Base-by-base conservation (phyloP, 2,888 invertebrate genomes). In the Dynastes grantii region DNA sequence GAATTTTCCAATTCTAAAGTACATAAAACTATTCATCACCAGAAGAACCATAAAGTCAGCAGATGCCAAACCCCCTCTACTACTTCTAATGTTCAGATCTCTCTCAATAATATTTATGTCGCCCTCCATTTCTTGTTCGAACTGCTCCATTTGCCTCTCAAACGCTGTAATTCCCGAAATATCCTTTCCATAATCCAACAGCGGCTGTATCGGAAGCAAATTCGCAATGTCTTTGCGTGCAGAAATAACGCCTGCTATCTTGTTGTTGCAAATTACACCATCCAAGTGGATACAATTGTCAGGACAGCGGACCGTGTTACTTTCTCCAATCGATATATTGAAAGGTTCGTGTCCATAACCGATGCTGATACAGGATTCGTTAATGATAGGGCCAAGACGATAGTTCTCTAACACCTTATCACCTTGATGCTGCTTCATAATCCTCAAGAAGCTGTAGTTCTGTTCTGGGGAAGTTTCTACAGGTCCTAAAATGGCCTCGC, bases 301-400 rank as follows among this genome's bases (percentile, higher is more conserved):
- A n/a, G 5, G 3, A 22, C 55, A 55, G 55, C 16, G 22, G n/a
- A 55, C 22, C 3, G 8, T 4, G 13, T 22, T 22, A 6, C n/a
- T 22, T 4, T n/a, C n/a, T 16, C 8, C 22, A n/a, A 55, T n/a
- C 55, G 55, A 55, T 55, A 55, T 13, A n/a, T 55, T 22, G 55
- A 55, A 16, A n/a, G n/a, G 55, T 55, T 55, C 16, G 13, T 55
- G 55, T 16, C 55, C 55, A 55, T 55, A 55, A n/a, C 55, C 55
- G n/a, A 55, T 55, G 4, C 16, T 22, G 0, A 16, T 55, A 13
- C 55, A 55, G 6, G 13, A n/a, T n/a, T 55, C 16, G 13, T 55
- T 22, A 55, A 16, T 16, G 6, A 55, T 4, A 3, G n/a, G n/a
- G 0, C 22, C 55, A 6, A 22, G 16, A 8, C n/a, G 8, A 55